A percentile compares a stretch with the other conserved stretches of the same genome.
phyloP scores from a whole-genome alignment of 2,888 invertebrate genomes.

The Strigamia transsilvanica region DNA sequence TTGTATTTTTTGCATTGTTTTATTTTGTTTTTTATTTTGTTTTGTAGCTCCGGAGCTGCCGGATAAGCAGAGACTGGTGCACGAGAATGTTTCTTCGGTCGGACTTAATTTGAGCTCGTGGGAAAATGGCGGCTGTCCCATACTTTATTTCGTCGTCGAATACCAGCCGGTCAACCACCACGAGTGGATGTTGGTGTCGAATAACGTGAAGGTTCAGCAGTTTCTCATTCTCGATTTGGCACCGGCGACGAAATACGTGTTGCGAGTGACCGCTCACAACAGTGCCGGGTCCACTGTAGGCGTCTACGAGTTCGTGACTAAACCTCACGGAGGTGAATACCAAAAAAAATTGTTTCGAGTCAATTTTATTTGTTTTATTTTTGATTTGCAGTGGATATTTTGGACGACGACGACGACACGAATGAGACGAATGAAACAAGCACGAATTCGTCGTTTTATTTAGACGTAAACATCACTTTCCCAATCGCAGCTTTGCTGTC shows the following conservation, averaged over 20 bases:
- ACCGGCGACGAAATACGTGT: conserved; percentile 52
- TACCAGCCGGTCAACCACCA: conserved; percentile 66
- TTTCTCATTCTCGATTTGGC: conserved; percentile 54
- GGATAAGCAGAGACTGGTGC: conserved; percentile 55
- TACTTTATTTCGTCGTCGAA: conserved; percentile 94
- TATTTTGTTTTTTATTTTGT: background rate
- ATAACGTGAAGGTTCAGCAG: conserved; percentile 55
- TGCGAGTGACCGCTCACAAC: conserved; percentile 56
- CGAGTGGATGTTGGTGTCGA: conserved; percentile 56
- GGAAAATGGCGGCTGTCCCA: conserved; percentile 94
- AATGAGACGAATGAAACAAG: background rate
- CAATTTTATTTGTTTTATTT: too few species aligned
- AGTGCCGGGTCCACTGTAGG: conserved; percentile 56
- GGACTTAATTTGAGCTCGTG: conserved; percentile 86
- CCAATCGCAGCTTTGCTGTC: conserved; percentile 55
- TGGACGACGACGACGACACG: background rate
- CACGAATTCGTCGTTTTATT: conserved; percentile 35
- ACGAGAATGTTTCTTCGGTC: conserved; percentile 63
- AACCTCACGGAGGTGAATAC: conserved; percentile 52
- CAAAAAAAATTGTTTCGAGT: background rate
- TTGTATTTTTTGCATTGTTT: background rate
- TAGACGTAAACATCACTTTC: conserved; percentile 56
- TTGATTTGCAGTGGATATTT: conserved; percentile 24
- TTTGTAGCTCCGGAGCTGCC: conserved; percentile 55
- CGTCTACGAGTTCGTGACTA: conserved; percentile 55